Conservation (phyloP, 1,140 invertebrate genomes). For the Cotesia glomerata region DNA sequence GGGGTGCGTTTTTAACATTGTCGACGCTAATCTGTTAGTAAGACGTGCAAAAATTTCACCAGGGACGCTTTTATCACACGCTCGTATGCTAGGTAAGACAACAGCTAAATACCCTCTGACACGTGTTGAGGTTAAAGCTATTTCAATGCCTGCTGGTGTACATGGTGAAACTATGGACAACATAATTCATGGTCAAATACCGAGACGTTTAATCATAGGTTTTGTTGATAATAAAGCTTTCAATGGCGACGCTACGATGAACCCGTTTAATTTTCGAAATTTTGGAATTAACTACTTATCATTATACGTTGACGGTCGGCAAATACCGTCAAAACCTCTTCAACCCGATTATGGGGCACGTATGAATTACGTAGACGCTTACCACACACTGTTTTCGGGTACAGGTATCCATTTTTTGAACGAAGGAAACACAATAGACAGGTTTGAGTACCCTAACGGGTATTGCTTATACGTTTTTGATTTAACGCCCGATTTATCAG, state of each 20-base stretch:
- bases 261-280: slow-evolving; percentile 32
- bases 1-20: background rate
- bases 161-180: slow-evolving; percentile 49
- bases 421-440: slow-evolving; percentile 38
- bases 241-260: slow-evolving; percentile 16
- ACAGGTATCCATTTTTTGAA: slow-evolving; percentile 48
- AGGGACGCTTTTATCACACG: slow-evolving; percentile 45
- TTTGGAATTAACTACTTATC: slow-evolving; percentile 41
- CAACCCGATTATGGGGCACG: slow-evolving; percentile 32
- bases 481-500: slow-evolving; percentile 5
- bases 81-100: slow-evolving; percentile 45
- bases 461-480: slow-evolving; percentile 46
- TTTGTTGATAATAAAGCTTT: slow-evolving; percentile 29
- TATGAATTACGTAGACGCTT: slow-evolving; percentile 36
- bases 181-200: slow-evolving; percentile 26
- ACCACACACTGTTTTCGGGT: slow-evolving; percentile 53
- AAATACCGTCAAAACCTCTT: slow-evolving; percentile 34
- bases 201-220: slow-evolving; percentile 23
- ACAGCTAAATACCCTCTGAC: slow-evolving; percentile 55
- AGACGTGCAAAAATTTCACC: slow-evolving; percentile 46
- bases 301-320: slow-evolving; percentile 48
- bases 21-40: slow-evolving; percentile 33
- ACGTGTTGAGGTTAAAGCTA: slow-evolving; percentile 48
- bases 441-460: slow-evolving; percentile 34
- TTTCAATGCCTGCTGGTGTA: slow-evolving; percentile 48